These are phyloP conservation scores for Elephas maximus DNA, from an alignment of 2,113 vertebrate species.

Conservation along the genomic window DNA sequence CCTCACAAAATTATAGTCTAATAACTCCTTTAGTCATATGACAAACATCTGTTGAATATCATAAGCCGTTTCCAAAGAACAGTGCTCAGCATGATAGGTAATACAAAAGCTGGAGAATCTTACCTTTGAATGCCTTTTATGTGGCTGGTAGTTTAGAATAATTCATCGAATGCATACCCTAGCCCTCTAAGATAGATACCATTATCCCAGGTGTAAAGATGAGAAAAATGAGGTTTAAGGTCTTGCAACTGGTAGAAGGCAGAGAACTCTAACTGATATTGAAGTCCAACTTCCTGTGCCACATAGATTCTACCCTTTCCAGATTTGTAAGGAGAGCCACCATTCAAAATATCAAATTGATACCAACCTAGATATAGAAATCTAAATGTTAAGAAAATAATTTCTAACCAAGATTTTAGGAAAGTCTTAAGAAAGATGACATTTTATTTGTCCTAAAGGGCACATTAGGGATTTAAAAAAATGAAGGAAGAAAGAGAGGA, in stretches of 20 bases:
- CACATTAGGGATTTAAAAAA: not conserved
- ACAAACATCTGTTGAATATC: not conserved
- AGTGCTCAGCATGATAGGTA: not conserved
- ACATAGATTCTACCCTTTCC: not conserved
- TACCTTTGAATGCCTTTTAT: not conserved
- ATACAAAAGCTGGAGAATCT: not conserved
- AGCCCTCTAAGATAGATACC: not conserved
- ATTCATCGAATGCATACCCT: not conserved
- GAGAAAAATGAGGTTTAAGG: not conserved
- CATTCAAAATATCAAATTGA: not conserved
- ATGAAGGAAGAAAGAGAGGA: not conserved
- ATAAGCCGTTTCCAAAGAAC: not conserved
- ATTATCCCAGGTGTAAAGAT: not conserved
- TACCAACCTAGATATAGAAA: not conserved
- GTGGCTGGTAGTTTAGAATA: not conserved
- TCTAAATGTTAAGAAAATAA: not conserved
- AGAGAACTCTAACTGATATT: not conserved
- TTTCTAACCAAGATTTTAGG: not conserved
- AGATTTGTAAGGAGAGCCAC: not conserved
- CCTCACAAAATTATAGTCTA: conserved; percentile 11
- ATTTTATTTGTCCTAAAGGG: not conserved
- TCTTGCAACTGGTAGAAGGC: not conserved
- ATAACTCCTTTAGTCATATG: not conserved
- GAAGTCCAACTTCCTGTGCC: not conserved
- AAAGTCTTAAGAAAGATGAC: not conserved